Conservation (phyloP, 2,888 invertebrate genomes). For the Odontothrips loti region DNA sequence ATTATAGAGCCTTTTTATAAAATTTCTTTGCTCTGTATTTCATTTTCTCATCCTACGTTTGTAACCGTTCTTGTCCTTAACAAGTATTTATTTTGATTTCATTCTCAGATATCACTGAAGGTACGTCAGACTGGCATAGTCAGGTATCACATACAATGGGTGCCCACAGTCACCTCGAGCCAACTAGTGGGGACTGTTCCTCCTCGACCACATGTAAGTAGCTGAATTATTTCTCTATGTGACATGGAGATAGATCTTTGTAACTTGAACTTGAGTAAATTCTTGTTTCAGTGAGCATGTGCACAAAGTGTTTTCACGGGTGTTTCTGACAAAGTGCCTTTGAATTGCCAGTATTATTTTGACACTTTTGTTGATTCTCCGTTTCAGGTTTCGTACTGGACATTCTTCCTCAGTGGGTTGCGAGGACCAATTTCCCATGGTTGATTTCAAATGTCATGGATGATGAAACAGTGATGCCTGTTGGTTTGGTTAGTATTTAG, state of each 20-base stretch:
- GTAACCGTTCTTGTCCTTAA: not conserved
- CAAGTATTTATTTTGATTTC: not conserved
- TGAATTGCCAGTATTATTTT: not conserved
- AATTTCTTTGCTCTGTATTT: too few species aligned
- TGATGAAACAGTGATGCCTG: slow-evolving; percentile 77
- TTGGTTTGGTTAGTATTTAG: slow-evolving; percentile 59
- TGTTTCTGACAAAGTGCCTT: not conserved
- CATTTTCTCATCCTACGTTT: too few species aligned
- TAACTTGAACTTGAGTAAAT: slow-evolving; percentile 30
- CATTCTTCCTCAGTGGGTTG: slow-evolving; percentile 69
- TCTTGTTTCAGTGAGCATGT: slow-evolving; percentile 72
- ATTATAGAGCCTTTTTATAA: too few species aligned
- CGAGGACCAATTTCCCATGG: slow-evolving; percentile 82
- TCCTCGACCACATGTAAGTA: slow-evolving; percentile 83
- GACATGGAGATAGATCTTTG: not conserved
- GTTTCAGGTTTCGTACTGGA: slow-evolving; percentile 84
- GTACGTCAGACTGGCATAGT: slow-evolving; percentile 66
- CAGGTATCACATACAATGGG: slow-evolving; percentile 48
- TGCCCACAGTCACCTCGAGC: slow-evolving; percentile 59
- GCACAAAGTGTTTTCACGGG: slow-evolving; percentile 58
- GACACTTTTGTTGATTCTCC: slow-evolving; percentile 28
- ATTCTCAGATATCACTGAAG: slow-evolving; percentile 65
- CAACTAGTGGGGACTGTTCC: slow-evolving; percentile 87
- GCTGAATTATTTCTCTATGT: slow-evolving; percentile 13
- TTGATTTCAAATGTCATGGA: slow-evolving; percentile 89